Evolutionary conservation across 2,888 invertebrate species (phyloP).

Genomic region (Sarcophaga subvicina): DNA sequence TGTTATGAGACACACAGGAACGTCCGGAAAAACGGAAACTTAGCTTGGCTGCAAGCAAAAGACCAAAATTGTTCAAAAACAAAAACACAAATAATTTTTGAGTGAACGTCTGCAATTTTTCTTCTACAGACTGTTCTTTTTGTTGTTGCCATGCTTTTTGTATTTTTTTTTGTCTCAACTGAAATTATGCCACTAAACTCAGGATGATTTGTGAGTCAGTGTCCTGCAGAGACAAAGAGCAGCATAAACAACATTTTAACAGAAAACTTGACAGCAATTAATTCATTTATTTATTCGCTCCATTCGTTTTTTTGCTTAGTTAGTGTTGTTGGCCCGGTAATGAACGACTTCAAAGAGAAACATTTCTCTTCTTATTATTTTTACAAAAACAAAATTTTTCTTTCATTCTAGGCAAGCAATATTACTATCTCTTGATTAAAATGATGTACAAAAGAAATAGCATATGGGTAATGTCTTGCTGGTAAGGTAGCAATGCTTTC

Average conservation of each 20-base stretch:
- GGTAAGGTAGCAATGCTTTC: too few species aligned
- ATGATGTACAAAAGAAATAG: too few species aligned
- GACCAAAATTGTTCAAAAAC: background rate
- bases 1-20: background rate
- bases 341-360: background rate
- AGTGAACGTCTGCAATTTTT: background rate
- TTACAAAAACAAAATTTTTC: too few species aligned
- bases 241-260: constrained; percentile 15
- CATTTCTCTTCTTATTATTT: background rate
- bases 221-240: background rate
- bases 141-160: background rate
- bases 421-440: too few species aligned
- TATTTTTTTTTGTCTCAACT: background rate
- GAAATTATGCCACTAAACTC: background rate
- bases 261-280: constrained; percentile 53
- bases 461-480: too few species aligned
- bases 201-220: background rate
- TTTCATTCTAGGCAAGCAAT: too few species aligned
- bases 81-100: background rate
- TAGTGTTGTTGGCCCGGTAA: too few species aligned
- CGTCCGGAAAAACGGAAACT: background rate
- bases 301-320: background rate
- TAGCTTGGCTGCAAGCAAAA: background rate
- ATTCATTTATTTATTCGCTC: constrained; percentile 16
- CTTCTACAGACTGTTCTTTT: background rate